Evolutionary conservation across 2,797 vertebrate species (phyloP), one percentile per base, ranked within the genome.

Genomic region (Eospalax fontanierii): DNA sequence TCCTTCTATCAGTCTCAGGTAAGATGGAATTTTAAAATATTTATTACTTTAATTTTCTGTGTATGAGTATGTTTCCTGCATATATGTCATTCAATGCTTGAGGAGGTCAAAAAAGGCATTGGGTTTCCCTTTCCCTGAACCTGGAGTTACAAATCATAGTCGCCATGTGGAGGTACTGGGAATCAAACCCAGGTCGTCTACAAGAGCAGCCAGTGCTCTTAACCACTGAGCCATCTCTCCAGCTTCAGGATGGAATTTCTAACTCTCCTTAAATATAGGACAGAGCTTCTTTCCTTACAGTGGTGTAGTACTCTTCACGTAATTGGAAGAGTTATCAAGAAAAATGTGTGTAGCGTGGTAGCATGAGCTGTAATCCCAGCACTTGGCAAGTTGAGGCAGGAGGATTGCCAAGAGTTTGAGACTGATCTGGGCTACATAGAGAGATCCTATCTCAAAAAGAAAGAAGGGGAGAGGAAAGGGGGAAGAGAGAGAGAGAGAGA

Each of bases 1-100:
- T 98, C 99, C 0, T 99, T 99, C 97, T 99, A 99, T 89, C 98
- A 99, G 97, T 99, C 99, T 46, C 99, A 99, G 98, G 99, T 99
- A 98, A 96, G 93, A 74, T 10, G 22, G 22, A 63, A 14, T 61
- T 50, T 21, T 21, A 54, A 54, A 54, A 54, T 9, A 54, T 10
- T 54, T 11, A 50, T 54, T 71, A 21, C 11, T 68, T 70, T 71
- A 28, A 65, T 2, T 50, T 50, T 9, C 9, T 70, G 33, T 81
- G 14, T 19, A 12, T 66, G 46, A 50, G 46, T 6, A 11, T 50
- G 46, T 50, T 50, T 6, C 46, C 11, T 50, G 50, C 50, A 54
- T 54, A 12, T 54, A 15, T 54, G 50, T 54, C 7, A 2, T 54
- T 7, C 50, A 54, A 54, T 54, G 50, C 12, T 12, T 15, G 8